Evolutionary conservation across 2,888 invertebrate genomes (phyloP), one percentile per base, ranked within the genome.

Genomic region (Crepidodera aurea): DNA sequence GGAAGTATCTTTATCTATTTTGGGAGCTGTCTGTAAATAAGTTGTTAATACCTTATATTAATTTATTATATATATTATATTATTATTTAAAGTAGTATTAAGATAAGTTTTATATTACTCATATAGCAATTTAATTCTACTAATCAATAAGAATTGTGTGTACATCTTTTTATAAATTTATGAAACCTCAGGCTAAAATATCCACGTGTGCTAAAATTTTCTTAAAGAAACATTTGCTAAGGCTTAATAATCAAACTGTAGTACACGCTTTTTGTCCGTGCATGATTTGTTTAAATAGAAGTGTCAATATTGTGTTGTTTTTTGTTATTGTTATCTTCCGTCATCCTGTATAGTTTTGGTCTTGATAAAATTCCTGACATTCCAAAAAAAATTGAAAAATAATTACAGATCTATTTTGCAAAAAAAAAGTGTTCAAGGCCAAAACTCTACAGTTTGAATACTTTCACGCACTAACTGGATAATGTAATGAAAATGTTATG

Each of bases 101-200:
- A 44, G 51, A 44, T 56, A 56, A 56, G 46, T 56, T 56, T 56
- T 56, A 56, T 56, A 56, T 56, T 56, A 56, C 46, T 46, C 56
- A 55, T n/a, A n/a, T 55, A 56, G 37, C 37, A 56, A 46, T 55
- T 46, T 46, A 56, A 34, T 56, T 34, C 18, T 37, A 46, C 29
- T 29, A 19, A 34, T 56, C 29, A 32, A 32, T 44, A 55, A 55
- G 18, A 55, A 22, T 44, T 37, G 22, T 10, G 13, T 46, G 56
- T 56, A 46, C 56, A 56, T 56, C 56, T 56, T 56, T 32, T 56
- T 44, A 29, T 42, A 42, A 22, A 13, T 56, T 19, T 13, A 34
- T 42, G 34, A 46, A 18, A 56, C 44, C 46, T 46, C 42, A 32
- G 34, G 46, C 32, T 29, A 19, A 25, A 32, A 32, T 34, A 29